Base-by-base conservation (phyloP, 2,113 vertebrate species). In the Sclerurus mexicanus region DNA sequence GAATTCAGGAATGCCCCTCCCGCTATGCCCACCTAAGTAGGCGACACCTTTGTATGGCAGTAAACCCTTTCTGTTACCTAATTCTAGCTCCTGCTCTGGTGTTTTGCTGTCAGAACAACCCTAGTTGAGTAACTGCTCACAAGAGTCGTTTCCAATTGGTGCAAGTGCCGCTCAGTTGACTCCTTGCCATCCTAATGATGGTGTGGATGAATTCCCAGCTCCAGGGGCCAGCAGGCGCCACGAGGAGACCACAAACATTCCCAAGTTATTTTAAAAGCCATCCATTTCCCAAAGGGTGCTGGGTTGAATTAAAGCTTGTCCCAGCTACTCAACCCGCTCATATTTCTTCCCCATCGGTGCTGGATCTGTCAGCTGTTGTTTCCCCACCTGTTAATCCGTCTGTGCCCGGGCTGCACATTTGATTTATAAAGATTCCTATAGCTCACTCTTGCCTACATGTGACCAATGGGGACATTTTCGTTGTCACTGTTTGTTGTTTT, bases 351-450 rank as follows among this genome's bases (percentile, higher is more conserved):
- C 64, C 73, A 79, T 59, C 85, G 85, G 33, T 7, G 12, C 16
- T 93, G 91, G 88, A 0, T 10, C 10, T 69, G 85, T 88, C 89
- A 75, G 88, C 79, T 95, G 82, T 88, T 95, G 53, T 95, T 89
- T 83, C 71, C 47, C 63, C 89, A 93, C 84, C 95, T 95, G 94
- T 74, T 95, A 96, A 96, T 97, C 94, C 21, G 3, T 87, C 96
- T 97, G 85, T 82, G 58, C 53, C 71, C 12, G 9, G 18, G 46
- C 84, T 62, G 22, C 39, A 76, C 13, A 1, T 71, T 76, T 94
- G 71, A 94, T 97, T 95, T 89, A 97, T 76, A 89, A 71, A 83
- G 46, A 23, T 37, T 37, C 68, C 74, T 85, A 4, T 67, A 20
- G 49, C 69, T 95, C 63, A 67, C 47, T 87, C 23, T 46, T 94